Base-by-base conservation (phyloP, 64 coral and sea anemone species). In the Montipora efflorescens region DNA sequence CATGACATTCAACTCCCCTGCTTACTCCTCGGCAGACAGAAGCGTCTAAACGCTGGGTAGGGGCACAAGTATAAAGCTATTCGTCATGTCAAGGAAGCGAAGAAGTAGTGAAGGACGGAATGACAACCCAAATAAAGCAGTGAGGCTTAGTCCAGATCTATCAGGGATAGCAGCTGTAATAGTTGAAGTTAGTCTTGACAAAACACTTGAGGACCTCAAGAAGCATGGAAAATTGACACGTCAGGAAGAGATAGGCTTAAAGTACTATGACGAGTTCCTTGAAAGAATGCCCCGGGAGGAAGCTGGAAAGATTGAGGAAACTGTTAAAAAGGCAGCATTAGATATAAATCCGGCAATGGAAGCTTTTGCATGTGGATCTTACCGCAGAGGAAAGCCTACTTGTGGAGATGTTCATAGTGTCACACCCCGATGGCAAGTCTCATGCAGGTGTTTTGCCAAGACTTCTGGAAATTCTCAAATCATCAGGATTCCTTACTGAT, bases 391-490 rank as follows among this genome's bases (percentile, higher is more conserved):
- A 5, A 96, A 94, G 44, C 62, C 79, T 71, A 99, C 97, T 0
- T 99, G 97, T 94, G 95, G 97, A 71, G 97, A 99, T 72, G 95
- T 99, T 22, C 1, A 75, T 99, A 36, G 91, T 99, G 2, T 96
- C 97, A 44, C 97, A 99, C 43, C 92, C 97, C 8, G 97, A 99
- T 90, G 97, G 97, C 0, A 87, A 88, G 11, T 99, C 94, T 6
- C 97, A 99, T 88, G 71, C 79, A 22, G 95, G 92, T 9, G 90
- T 99, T 0, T 89, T 99, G 91, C 22, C 83, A 68, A 76, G 77
- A 23, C 92, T 99, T 12, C 64, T 99, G 5, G 72, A 88, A 21
- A 91, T 83, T 48, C 89, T 99, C 5, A 99, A 96, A 88, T 84
- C 76, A 48, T 48, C 44, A 92, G 97, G 95, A 5, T 99, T 99